Base-by-base conservation (phyloP, 2,797 vertebrate genomes). In the Cyclopterus lumpus region DNA sequence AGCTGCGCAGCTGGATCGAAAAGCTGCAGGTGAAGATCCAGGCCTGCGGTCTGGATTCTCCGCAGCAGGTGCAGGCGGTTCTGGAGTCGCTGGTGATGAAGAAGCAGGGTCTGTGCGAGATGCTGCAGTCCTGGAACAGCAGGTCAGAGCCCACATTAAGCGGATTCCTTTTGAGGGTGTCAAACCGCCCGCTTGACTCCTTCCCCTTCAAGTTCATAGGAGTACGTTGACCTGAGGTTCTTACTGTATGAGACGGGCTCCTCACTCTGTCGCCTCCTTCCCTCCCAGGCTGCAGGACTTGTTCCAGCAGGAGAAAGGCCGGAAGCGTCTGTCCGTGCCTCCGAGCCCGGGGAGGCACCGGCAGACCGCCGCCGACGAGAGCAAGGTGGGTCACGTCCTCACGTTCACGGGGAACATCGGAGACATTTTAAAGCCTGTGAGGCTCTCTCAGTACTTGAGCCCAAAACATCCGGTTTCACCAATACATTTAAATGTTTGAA, bases 251-350 rank as follows among this genome's bases (percentile, higher is more conserved):
- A 14, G 11, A 24, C 22, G 48, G 8, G 48, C 5, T 5, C 34
- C 8, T 49, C 5, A 2, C 22, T 30, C 40, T 38, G 10, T 2
- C 2, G 1, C 3, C 30, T 34, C 4, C 60, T 34, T 59, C 6
- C 72, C 73, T 54, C 80, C 26, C 88, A 99, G 98, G 84, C 90
- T 99, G 53, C 98, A 99, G 90, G 98, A 99, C 77, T 92, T 99
- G 74, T 99, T 98, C 89, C 98, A 99, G 83, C 98, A 97, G 92
- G 98, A 99, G 88, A 99, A 99, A 86, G 97, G 98, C 68, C 96
- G 96, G 84, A 99, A 99, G 80, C 95, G 97, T 60, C 94, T 97
- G 68, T 97, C 97, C 14, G 98, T 99, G 73, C 98, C 98, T 24
- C 96, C 98, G 2, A 99, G 98, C 87, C 98, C 98, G 51, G 98